Conservation (phyloP, 2,113 vertebrate species). For the Phaethon lepturus region DNA sequence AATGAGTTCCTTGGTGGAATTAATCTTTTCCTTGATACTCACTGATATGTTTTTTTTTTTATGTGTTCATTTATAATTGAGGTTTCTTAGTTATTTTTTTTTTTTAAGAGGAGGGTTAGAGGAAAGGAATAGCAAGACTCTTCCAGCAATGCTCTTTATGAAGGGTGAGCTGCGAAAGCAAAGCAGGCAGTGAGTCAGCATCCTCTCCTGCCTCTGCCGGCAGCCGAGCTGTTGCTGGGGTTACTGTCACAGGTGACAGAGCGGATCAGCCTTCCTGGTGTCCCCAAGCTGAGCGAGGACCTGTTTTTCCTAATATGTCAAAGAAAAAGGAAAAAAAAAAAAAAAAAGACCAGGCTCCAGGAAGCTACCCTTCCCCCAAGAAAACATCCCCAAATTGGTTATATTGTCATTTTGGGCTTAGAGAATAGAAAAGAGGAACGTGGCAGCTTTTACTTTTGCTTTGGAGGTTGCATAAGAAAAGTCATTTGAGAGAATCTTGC, state of each 20-base stretch:
- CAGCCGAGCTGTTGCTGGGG: slow-evolving; percentile 63
- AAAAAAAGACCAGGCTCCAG: neutral
- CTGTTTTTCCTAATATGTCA: neutral
- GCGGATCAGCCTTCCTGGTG: neutral
- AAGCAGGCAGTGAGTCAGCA: slow-evolving; percentile 67
- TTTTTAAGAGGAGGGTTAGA: neutral
- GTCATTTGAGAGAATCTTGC: neutral
- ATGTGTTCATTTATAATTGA: neutral
- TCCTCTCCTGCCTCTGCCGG: slow-evolving; percentile 35
- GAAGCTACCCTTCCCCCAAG: neutral
- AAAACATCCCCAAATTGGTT: neutral
- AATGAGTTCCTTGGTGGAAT: neutral
- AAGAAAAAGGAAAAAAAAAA: neutral
- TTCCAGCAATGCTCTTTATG: neutral
- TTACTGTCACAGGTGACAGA: slow-evolving; percentile 62
- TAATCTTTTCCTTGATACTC: neutral
- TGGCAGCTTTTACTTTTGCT: neutral
- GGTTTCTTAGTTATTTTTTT: neutral
- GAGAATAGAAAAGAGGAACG: neutral
- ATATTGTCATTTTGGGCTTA: neutral
- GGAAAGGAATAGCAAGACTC: neutral
- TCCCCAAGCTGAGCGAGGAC: neutral
- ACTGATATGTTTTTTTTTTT: neutral
- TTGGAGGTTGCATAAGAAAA: neutral
- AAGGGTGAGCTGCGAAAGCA: neutral